Evolutionary conservation across 1,140 invertebrate species (phyloP).

Genomic region (Schlechtendalia chinensis): DNA sequence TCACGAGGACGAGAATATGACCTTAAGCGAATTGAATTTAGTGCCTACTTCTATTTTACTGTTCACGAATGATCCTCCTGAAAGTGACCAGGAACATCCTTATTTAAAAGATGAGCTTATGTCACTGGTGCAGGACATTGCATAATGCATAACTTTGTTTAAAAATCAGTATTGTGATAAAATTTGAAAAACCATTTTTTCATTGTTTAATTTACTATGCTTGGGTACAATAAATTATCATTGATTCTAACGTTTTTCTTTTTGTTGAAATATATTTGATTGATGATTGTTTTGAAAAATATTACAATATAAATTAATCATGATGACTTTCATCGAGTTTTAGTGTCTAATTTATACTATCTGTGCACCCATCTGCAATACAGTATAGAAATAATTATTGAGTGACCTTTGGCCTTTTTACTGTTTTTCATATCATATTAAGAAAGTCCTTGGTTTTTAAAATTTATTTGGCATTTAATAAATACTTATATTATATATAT

Average conservation of each 20-base stretch:
- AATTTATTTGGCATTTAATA: too few species aligned
- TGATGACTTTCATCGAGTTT: background rate
- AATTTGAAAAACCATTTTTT: slow-evolving; percentile 21
- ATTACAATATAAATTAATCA: background rate
- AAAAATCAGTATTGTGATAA: slow-evolving; percentile 24
- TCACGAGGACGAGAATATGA: slow-evolving; percentile 65
- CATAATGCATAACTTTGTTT: background rate
- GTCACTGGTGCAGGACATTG: slow-evolving; percentile 62
- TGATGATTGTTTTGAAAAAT: background rate
- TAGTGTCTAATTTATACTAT: background rate
- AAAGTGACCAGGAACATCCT: slow-evolving; percentile 59
- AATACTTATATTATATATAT: too few species aligned
- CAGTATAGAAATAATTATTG: background rate
- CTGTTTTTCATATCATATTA: background rate
- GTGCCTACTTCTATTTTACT: slow-evolving; percentile 73
- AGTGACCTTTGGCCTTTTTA: background rate
- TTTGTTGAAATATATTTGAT: background rate
- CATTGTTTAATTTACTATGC: background rate
- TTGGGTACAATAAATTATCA: slow-evolving; percentile 34
- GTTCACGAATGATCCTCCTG: slow-evolving; percentile 63
- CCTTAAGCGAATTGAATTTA: slow-evolving; percentile 68
- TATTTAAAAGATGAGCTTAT: slow-evolving; percentile 75
- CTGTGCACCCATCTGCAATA: background rate
- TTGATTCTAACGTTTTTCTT: background rate
- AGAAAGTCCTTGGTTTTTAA: too few species aligned